These are phyloP conservation scores for Lacerta viridis DNA, from an alignment of 2,797 vertebrate genomes.

Conservation along the genomic window DNA sequence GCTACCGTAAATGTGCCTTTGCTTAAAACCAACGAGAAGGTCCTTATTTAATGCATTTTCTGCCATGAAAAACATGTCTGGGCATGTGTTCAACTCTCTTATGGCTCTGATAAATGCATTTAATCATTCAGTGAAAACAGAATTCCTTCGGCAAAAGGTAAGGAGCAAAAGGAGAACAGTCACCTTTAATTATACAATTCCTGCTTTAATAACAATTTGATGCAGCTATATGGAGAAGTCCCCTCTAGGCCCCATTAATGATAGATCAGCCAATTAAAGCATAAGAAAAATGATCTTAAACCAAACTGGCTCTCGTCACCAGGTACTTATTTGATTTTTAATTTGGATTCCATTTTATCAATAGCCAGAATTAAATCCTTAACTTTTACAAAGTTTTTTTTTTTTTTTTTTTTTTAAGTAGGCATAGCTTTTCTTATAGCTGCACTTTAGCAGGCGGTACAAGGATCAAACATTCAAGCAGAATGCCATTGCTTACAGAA, in stretches of 20 bases:
- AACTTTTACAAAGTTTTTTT: neutral
- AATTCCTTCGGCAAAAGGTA: neutral
- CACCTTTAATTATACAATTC: conserved; percentile 39
- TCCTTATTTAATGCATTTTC: neutral
- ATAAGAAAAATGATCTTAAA: neutral
- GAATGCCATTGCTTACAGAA: neutral
- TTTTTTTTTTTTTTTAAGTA: too few relatives aligned
- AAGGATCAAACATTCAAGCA: neutral
- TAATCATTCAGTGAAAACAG: conserved; percentile 1
- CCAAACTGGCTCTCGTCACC: neutral
- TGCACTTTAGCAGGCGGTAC: neutral
- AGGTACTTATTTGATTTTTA: neutral
- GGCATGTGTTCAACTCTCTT: neutral
- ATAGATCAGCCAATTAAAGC: conserved; percentile 15
- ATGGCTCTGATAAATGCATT: conserved; percentile 34
- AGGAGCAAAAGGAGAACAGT: conserved; percentile 27
- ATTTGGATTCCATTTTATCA: neutral
- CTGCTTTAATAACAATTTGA: conserved; percentile 49
- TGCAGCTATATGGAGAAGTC: conserved; percentile 15
- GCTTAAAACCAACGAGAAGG: neutral
- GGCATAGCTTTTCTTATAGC: neutral
- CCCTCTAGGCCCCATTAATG: neutral
- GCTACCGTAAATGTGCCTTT: neutral
- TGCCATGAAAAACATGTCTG: neutral
- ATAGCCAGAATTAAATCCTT: neutral